phyloP scores from a whole-genome alignment of 2,797 vertebrate species.

The Danio aesculapii region DNA sequence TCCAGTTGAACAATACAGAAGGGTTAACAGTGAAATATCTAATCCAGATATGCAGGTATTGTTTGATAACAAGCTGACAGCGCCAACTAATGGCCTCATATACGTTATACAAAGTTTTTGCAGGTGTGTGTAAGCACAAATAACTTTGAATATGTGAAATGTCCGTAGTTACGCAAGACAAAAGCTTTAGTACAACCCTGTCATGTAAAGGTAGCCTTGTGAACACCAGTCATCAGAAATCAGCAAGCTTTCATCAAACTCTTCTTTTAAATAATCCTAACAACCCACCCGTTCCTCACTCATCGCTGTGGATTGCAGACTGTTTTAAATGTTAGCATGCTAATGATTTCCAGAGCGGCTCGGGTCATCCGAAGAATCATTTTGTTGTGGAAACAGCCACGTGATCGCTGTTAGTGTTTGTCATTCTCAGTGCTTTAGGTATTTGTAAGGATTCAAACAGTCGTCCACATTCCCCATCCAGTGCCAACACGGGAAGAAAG shows the following conservation, averaged over 20 bases:
- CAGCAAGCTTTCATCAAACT: not conserved
- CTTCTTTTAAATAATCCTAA: not conserved
- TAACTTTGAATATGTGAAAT: no score
- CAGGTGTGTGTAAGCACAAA: no score
- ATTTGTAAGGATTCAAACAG: not conserved
- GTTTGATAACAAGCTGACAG: no score
- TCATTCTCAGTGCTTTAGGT: slow-evolving; percentile 7
- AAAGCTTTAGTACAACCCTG: no score
- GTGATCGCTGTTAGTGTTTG: slow-evolving; percentile 1
- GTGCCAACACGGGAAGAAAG: not conserved
- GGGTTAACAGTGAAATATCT: no score
- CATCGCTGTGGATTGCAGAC: not conserved
- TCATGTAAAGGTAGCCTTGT: not conserved
- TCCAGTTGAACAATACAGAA: no score
- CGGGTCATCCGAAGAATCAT: not conserved
- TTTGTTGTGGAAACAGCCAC: not conserved
- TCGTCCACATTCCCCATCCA: slow-evolving; percentile 28
- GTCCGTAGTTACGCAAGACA: no score
- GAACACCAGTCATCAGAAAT: not conserved
- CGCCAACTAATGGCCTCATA: no score
- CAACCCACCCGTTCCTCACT: not conserved
- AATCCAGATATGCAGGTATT: no score
- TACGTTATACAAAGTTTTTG: no score
- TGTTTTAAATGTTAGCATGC: slow-evolving; percentile 6
- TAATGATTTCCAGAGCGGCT: slow-evolving; percentile 1